phyloP scores from a whole-genome alignment of 2,888 invertebrate genomes.

The Frankliniella intonsa region DNA sequence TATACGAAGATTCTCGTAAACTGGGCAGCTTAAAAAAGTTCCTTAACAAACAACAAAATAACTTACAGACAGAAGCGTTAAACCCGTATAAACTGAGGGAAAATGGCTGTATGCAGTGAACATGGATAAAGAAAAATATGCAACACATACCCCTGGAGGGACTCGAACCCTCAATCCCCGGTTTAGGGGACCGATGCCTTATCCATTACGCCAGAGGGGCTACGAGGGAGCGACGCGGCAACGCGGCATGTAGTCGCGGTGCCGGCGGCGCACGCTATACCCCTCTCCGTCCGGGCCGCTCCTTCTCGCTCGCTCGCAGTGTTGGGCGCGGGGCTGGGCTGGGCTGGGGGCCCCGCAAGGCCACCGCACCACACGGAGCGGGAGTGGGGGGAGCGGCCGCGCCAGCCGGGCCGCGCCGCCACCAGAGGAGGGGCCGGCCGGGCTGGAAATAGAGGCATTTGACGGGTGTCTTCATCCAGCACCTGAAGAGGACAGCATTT shows the following conservation, averaged over 20 bases:
- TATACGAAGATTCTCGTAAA: no score
- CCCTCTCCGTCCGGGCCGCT: background rate
- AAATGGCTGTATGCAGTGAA: background rate
- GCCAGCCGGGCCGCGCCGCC: background rate
- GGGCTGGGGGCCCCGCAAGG: background rate
- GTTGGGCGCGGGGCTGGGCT: background rate
- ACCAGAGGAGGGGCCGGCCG: background rate
- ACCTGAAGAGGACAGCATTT: no score
- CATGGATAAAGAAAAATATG: background rate
- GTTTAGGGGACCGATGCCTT: conserved; percentile 41
- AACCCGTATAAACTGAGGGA: no score
- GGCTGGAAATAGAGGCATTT: background rate
- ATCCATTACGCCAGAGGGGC: conserved; percentile 41
- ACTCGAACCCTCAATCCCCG: conserved; percentile 41
- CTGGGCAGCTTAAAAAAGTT: no score
- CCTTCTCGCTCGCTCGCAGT: background rate
- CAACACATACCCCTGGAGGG: conserved; percentile 39
- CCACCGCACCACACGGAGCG: background rate
- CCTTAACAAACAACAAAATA: no score
- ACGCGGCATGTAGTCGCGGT: background rate
- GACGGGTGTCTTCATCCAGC: no score
- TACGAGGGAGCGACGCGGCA: background rate
- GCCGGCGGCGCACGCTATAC: background rate
- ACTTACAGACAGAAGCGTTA: no score
- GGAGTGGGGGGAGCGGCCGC: background rate